These are phyloP conservation scores for Prosopocoilus inquinatus DNA, from an alignment of 2,888 invertebrate genomes.

Conservation along the genomic window DNA sequence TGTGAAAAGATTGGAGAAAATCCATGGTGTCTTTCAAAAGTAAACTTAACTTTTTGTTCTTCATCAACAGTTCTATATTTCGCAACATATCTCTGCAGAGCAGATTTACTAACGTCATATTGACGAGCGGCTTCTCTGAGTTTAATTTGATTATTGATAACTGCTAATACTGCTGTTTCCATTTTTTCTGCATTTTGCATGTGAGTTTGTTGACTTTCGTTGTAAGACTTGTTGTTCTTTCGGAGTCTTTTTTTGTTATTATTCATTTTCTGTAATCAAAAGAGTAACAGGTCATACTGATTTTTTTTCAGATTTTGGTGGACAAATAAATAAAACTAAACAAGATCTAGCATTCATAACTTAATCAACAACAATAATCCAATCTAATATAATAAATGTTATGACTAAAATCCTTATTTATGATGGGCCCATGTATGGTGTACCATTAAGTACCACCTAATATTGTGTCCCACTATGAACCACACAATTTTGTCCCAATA, in stretches of 20 bases:
- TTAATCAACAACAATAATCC: too few relatives aligned
- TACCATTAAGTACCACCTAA: too few relatives aligned
- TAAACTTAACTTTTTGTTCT: background rate
- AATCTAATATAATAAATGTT: too few relatives aligned
- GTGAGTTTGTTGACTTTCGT: background rate
- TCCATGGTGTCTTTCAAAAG: background rate
- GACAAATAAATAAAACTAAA: too few relatives aligned
- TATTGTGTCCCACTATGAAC: too few relatives aligned
- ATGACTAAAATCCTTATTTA: too few relatives aligned
- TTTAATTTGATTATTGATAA: too few relatives aligned
- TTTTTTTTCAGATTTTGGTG: too few relatives aligned
- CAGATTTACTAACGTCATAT: background rate
- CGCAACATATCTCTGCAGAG: background rate
- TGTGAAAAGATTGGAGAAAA: conserved; percentile 1
- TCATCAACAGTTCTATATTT: background rate
- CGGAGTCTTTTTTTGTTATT: background rate
- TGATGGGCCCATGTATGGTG: too few relatives aligned
- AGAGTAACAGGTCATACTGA: background rate
- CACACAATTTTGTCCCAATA: too few relatives aligned
- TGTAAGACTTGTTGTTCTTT: background rate
- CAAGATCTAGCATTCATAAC: too few relatives aligned
- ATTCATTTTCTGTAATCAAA: background rate
- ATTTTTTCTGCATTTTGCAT: background rate
- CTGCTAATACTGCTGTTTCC: background rate
- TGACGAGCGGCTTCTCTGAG: background rate